phyloP scores from a whole-genome alignment of 2,888 invertebrate genomes.

The Ecdyonurus torrentis region DNA sequence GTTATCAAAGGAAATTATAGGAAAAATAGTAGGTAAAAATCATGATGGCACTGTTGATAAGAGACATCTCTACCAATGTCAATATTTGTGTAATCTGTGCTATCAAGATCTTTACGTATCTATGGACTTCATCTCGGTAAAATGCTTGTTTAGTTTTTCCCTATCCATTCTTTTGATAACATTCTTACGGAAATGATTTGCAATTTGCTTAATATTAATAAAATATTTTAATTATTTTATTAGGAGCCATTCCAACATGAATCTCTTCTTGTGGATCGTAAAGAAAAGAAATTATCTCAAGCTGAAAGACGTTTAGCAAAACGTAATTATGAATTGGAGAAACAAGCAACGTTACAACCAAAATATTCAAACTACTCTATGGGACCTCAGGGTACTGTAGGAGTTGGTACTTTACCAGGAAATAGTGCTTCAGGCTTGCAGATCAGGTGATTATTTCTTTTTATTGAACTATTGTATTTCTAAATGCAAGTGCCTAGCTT shows the following conservation, averaged over 20 bases:
- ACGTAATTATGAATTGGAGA: constrained; percentile 84
- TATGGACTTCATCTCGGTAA: too few species aligned
- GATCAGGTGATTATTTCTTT: constrained; percentile 18
- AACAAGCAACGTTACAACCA: constrained; percentile 50
- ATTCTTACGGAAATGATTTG: background rate
- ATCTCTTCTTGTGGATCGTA: constrained; percentile 80
- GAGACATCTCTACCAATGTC: too few species aligned
- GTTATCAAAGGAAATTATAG: too few species aligned
- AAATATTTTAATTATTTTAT: too few species aligned
- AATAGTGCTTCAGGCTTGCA: constrained; percentile 14
- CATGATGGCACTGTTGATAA: too few species aligned
- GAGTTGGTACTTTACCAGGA: constrained; percentile 13
- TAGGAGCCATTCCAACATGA: constrained; percentile 88
- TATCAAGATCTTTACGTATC: too few species aligned
- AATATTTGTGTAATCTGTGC: too few species aligned
- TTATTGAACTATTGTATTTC: too few species aligned
- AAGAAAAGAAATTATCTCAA: constrained; percentile 84
- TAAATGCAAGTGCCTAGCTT: too few species aligned
- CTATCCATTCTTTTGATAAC: constrained; percentile 4
- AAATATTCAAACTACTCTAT: constrained; percentile 23
- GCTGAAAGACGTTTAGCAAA: constrained; percentile 88
- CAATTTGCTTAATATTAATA: background rate
- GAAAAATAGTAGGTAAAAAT: too few species aligned
- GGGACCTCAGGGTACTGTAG: constrained; percentile 16
- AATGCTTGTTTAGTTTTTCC: constrained; percentile 27